Base-by-base conservation (phyloP, 2,888 invertebrate genomes). In the Catocala fraxini region DNA sequence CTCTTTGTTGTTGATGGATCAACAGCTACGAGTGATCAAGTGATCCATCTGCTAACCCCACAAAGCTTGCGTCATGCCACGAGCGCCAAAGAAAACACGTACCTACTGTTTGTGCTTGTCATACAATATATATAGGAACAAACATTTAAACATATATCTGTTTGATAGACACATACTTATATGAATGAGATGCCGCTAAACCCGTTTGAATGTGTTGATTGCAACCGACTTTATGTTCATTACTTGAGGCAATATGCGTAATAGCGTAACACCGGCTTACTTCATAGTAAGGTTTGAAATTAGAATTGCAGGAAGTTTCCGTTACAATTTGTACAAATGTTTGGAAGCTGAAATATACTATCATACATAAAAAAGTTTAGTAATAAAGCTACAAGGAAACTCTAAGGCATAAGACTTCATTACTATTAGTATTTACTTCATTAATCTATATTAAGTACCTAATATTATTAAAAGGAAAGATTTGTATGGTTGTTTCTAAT, bases 1-100 rank as follows among this genome's bases (percentile, higher is more conserved):
- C 2, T 49, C n/a, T 49, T 12, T 15, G 46, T 10, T 13, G 46
- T 46, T 46, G 46, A 46, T 46, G 39, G 39, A 39, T 10, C 33
- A n/a, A 25, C 25, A 25, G 25, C 25, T 15, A 15, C 0, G 15
- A 15, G 15, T 15, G 15, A 15, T 15, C 15, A 15, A 15, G 15
- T 15, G 15, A 15, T 15, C 15, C 15, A 15, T 15, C 15, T 1
- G 34, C n/a, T 25, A 34, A 34, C 34, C 33, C 11, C 15, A 48
- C 33, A 47, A 15, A 4, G 15, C 34, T 49, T 49, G 34, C 48
- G 48, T 49, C 48, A 34, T 49, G 11, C 48, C n/a, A 49, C 13
- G 34, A 6, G 48, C 34, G 34, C 48, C n/a, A 34, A 49, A n/a
- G 48, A 49, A 33, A 49, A 49, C 34, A 34, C 12, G n/a, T n/a